Base-by-base conservation (phyloP, 1,140 invertebrate species). In the Berghia stephanieae region DNA sequence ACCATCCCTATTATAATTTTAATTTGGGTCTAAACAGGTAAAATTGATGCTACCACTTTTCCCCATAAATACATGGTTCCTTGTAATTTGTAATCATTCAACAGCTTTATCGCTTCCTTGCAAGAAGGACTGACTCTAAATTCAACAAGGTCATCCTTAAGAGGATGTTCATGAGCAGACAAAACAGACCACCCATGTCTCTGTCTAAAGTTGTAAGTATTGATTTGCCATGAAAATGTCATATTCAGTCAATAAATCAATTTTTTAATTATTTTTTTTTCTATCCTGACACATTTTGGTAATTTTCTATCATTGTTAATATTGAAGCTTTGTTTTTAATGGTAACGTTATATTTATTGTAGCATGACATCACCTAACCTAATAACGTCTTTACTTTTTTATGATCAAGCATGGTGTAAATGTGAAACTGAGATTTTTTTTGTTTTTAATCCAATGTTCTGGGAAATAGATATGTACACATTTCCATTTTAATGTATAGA, bases 151-250 rank as follows among this genome's bases (percentile, higher is more conserved):
- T 99, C 80, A 92, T 99, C 52, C 88, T 99, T 84, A 96, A 94
- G 86, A 92, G 98, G 81, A 91, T 99, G 80, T 99, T 98, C 90
- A 99, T 99, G 98, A 98, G 96, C 87, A 95, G 94, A 88, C 98
- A 94, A 83, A 94, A 99, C 90, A 91, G 95, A 68, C 96, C 98
- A 78, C 97, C 98, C 81, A 92, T 99, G 82, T 97, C 97, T 3
- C 83, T 99, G 77, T 94, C 96, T 43, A 93, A 95, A 78, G 88
- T 99, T 83, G 93, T 92, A 84, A 86, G 88, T 85, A 71, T 78
- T 76, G 44, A 80, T 57, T 31, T 63, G 18, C 0, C 71, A 40
- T 34, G 46, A 13, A 13, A 49, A 49, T 49, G 10, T 10, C 46
- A 49, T 13, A n/a, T 49, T 13, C 10, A 49, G 34, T 24, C 10